These are phyloP conservation scores for Philopedon plagiatum DNA, from an alignment of 2,888 invertebrate species.

Conservation along the genomic window DNA sequence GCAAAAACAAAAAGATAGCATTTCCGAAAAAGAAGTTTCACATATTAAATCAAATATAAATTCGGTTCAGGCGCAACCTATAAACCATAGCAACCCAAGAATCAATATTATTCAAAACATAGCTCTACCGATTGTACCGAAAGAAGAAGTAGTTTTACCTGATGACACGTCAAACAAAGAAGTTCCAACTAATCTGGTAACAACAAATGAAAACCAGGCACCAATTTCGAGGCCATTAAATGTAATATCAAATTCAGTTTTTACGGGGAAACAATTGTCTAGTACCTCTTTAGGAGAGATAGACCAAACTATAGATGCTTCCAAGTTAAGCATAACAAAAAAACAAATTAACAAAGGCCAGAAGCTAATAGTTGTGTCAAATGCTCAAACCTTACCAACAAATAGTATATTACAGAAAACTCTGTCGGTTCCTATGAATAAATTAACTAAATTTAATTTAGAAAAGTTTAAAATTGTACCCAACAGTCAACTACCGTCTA, in stretches of 20 bases:
- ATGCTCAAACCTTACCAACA: constrained; percentile 64
- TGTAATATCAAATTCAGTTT: constrained; percentile 44
- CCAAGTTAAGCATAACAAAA: constrained; percentile 62
- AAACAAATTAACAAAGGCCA: constrained; percentile 62
- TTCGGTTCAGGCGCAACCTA: constrained; percentile 35
- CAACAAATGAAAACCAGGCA: constrained; percentile 62
- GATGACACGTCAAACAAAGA: constrained; percentile 18
- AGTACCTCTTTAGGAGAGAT: constrained; percentile 55
- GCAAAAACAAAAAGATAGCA: constrained; percentile 44
- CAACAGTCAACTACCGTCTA: constrained; percentile 54
- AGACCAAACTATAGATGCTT: constrained; percentile 39
- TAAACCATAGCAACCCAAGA: constrained; percentile 53
- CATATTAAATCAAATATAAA: constrained; percentile 23
- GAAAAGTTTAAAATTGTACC: constrained; percentile 68
- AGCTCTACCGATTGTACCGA: constrained; percentile 57
- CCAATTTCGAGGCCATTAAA: constrained; percentile 44
- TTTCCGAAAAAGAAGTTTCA: constrained; percentile 26
- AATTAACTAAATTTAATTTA: constrained; percentile 66
- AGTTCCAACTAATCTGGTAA: constrained; percentile 39
- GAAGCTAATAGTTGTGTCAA: constrained; percentile 67
- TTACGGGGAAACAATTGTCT: constrained; percentile 48
- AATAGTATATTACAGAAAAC: constrained; percentile 66
- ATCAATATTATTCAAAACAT: constrained; percentile 66
- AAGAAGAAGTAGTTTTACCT: constrained; percentile 41
- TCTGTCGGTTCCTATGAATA: constrained; percentile 66